Evolutionary conservation across 2,797 vertebrate genomes (phyloP).

Genomic region (Clarias fuscus): DNA sequence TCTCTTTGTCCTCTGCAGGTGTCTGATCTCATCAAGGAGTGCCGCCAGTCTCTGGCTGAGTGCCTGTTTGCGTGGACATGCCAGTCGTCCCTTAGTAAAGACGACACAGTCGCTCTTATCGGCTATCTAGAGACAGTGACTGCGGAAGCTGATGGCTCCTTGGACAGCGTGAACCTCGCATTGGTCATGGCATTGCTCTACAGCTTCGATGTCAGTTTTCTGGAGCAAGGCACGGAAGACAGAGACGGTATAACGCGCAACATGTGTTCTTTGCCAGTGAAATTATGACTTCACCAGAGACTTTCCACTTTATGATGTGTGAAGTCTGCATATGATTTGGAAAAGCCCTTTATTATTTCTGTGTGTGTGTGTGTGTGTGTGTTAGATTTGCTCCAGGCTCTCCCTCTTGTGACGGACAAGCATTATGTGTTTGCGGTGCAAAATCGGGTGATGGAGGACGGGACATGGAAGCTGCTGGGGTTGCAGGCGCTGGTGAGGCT

Average conservation of each 20-base stretch:
- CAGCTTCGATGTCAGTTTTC: slow-evolving; percentile 92
- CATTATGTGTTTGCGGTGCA: slow-evolving; percentile 91
- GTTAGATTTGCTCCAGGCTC: slow-evolving; percentile 86
- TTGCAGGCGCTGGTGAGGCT: slow-evolving; percentile 90
- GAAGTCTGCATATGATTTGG: not conserved
- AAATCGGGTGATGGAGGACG: slow-evolving; percentile 85
- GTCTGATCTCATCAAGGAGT: slow-evolving; percentile 92
- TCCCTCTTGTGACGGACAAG: slow-evolving; percentile 88
- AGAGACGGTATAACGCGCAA: slow-evolving; percentile 80
- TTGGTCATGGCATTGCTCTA: slow-evolving; percentile 96
- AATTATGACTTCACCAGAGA: not conserved
- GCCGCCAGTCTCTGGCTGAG: slow-evolving; percentile 88
- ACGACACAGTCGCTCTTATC: slow-evolving; percentile 92
- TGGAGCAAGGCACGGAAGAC: slow-evolving; percentile 92
- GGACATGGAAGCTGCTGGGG: slow-evolving; percentile 90
- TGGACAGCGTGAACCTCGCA: slow-evolving; percentile 89
- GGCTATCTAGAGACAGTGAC: slow-evolving; percentile 89
- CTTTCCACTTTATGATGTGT: not conserved
- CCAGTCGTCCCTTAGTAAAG: slow-evolving; percentile 89
- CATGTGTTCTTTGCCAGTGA: not conserved
- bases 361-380: slow-evolving; percentile 38
- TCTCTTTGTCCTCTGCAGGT: slow-evolving; percentile 72
- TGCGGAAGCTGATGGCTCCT: slow-evolving; percentile 87
- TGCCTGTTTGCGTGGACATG: slow-evolving; percentile 97
- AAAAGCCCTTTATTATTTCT: not conserved